Conservation (phyloP, 2,797 vertebrate species). For the Schizothorax lantsangensis region DNA sequence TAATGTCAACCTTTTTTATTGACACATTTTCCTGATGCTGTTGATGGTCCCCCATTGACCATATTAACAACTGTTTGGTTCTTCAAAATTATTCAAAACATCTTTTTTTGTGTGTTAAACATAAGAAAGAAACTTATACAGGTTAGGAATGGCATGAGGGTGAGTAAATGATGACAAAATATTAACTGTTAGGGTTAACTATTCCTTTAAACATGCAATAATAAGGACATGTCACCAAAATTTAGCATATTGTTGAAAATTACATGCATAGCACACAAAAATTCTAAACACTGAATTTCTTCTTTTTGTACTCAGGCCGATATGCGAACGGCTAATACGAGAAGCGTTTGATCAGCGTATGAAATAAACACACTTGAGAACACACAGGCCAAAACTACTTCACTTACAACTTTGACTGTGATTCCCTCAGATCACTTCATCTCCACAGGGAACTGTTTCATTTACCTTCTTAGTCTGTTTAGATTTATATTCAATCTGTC, state of each 20-base stretch:
- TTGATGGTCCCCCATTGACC: too few relatives aligned
- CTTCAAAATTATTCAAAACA: too few relatives aligned
- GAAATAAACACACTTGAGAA: slow-evolving; percentile 34
- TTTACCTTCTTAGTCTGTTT: slow-evolving; percentile 27
- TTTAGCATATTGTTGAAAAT: neutral
- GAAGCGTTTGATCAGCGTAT: neutral
- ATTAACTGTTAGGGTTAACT: too few relatives aligned
- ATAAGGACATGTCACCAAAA: neutral
- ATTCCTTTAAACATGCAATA: neutral
- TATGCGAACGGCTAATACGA: neutral
- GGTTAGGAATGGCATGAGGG: too few relatives aligned
- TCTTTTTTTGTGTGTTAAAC: too few relatives aligned
- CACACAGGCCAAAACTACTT: slow-evolving; percentile 12
- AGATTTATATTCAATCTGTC: slow-evolving; percentile 33
- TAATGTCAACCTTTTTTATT: neutral
- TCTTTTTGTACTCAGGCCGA: neutral
- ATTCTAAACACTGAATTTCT: neutral
- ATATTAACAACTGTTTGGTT: too few relatives aligned
- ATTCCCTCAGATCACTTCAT: slow-evolving; percentile 29
- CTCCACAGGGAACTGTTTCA: slow-evolving; percentile 20
- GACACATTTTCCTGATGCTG: neutral
- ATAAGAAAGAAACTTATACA: too few relatives aligned
- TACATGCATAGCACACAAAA: neutral
- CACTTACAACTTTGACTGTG: slow-evolving; percentile 13
- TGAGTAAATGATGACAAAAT: too few relatives aligned